Conservation (phyloP, 1,140 invertebrate genomes). For the Dendroctonus ponderosae region DNA sequence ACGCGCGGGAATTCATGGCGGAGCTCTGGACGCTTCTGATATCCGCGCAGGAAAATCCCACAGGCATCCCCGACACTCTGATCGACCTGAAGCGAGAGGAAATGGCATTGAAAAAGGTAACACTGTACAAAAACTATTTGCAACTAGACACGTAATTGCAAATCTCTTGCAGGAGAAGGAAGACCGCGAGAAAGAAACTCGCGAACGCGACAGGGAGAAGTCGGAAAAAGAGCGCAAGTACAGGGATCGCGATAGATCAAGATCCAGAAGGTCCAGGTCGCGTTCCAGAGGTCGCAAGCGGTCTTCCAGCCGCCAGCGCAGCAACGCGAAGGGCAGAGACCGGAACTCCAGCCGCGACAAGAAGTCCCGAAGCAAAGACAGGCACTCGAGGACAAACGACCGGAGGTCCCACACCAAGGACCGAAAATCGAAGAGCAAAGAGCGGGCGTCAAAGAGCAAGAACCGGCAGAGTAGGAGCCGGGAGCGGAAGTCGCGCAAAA, state of each 20-base stretch:
- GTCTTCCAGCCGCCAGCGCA: constrained; percentile 26
- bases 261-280: constrained; percentile 36
- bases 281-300: constrained; percentile 32
- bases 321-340: constrained; percentile 31
- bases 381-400: constrained; percentile 17
- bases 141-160: constrained; percentile 3
- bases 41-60: constrained; percentile 92
- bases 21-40: constrained; percentile 94
- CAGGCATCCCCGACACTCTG: constrained; percentile 90
- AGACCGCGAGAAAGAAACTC: constrained; percentile 57
- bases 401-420: constrained; percentile 15
- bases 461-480: constrained; percentile 3
- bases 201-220: constrained; percentile 45
- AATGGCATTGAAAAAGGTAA: constrained; percentile 79
- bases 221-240: constrained; percentile 47
- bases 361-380: constrained; percentile 29
- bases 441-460: constrained; percentile 8
- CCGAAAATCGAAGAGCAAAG: constrained; percentile 28
- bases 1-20: constrained; percentile 95
- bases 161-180: constrained; percentile 64
- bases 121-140: constrained; percentile 11
- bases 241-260: constrained; percentile 45
- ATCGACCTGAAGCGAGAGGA: constrained; percentile 96
- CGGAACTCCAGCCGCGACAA: constrained; percentile 17
- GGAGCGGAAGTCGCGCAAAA: constrained; percentile 20